Base-by-base conservation (phyloP, 2,797 vertebrate species). In the Enteromius anoplus region DNA sequence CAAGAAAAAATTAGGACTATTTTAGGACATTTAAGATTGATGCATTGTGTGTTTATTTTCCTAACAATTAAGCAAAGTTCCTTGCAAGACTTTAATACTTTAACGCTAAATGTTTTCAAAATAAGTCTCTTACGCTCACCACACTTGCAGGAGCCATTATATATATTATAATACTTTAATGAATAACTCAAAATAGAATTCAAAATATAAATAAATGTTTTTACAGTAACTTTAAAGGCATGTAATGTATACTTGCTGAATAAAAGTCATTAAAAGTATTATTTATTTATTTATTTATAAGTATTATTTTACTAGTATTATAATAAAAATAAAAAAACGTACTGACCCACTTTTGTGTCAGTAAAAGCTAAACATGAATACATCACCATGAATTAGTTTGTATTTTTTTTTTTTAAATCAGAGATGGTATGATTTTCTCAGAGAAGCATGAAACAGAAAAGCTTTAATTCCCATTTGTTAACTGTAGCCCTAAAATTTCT, bases 381-480 rank as follows among this genome's bases (percentile, higher is more conserved):
- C 19, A 15, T 3, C 5, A 7, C 10, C 34, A 12, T 51, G 70
- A 21, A 21, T 11, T 34, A 73, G 15, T 34, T 70, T 47, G 49
- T 65, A 32, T 6, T 29, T 9, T 71, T 40, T 69, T 29, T 47
- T 3, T 34, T 53, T 1, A 23, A 78, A 78, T 51, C 29, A 26
- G 51, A 68, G 40, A 42, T 42, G 37, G 37, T 40, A 42, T 42
- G 40, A 42, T 19, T 21, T 32, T 68, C 8, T 78, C 45, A n/a
- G 76, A 55, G 34, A 53, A 42, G 8, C 53, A 60, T 42, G 26
- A 53, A 53, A 68, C 47, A 37, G 29, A 68, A 69, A 42, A 51
- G 40, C n/a, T 53, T 78, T 62, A n/a, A 49, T 79, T 78, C 34
- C 34, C 32, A 29, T 66, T 79, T 64, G 70, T 65, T 64, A 64